A percentile compares a stretch with the other conserved stretches of the same genome.
These are phyloP conservation scores for Dryadula phaetusa DNA, from an alignment of 2,888 invertebrate genomes.

Conservation along the genomic window DNA sequence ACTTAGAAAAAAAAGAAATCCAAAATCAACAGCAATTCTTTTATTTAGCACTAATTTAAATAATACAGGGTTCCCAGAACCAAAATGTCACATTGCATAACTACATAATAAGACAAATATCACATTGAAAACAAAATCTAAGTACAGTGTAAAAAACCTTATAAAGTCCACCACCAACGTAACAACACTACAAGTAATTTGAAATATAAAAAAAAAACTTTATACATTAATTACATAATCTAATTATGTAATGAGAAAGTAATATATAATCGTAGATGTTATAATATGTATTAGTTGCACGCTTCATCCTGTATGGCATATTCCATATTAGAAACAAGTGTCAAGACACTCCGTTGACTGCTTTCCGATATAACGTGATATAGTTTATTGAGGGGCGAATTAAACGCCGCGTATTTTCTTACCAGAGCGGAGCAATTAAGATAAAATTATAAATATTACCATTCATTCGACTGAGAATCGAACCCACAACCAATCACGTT, in stretches of 20 bases:
- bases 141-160: neutral
- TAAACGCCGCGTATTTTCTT: neutral
- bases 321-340: no score
- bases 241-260: no score
- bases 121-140: slow-evolving; percentile 22
- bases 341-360: no score
- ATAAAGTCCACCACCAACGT: slow-evolving; percentile 36
- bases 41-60: slow-evolving; percentile 61
- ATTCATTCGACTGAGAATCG: neutral
- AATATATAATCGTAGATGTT: no score
- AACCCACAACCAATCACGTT: neutral
- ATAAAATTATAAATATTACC: no score
- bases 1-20: slow-evolving; percentile 48
- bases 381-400: neutral
- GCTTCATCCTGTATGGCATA: no score
- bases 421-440: neutral
- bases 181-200: neutral
- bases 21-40: slow-evolving; percentile 55
- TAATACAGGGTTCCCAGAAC: slow-evolving; percentile 62
- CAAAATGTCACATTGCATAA: slow-evolving; percentile 41
- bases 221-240: no score
- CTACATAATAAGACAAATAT: slow-evolving; percentile 29
- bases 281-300: no score
- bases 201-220: neutral
- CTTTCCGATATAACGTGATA: no score